phyloP scores from a whole-genome alignment of 2,888 invertebrate species.

The Oxycera nigricornis region DNA sequence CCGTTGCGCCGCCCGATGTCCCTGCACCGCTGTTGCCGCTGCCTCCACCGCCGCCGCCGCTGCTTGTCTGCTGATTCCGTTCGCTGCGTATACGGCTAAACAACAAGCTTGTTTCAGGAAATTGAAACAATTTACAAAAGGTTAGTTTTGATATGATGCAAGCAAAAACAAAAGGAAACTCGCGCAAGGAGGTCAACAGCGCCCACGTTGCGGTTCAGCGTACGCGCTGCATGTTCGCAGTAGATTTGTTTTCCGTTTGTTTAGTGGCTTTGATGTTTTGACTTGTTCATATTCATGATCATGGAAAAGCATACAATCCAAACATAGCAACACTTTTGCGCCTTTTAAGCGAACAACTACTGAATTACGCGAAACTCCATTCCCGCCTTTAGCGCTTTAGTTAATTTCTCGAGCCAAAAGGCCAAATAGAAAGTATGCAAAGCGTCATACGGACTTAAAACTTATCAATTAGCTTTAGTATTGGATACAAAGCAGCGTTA shows the following conservation, averaged over 20 bases:
- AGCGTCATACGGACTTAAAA: too few species aligned
- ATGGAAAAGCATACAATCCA: too few species aligned
- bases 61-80: constrained; percentile 55
- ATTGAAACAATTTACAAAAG: constrained; percentile 49
- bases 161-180: constrained; percentile 45
- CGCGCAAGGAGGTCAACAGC: not conserved
- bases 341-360: too few species aligned
- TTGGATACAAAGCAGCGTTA: too few species aligned
- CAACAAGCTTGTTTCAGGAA: constrained; percentile 65
- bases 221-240: not conserved
- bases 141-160: constrained; percentile 49
- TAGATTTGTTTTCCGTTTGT: constrained; percentile 25
- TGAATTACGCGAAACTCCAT: too few species aligned
- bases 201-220: constrained; percentile 14
- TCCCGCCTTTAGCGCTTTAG: too few species aligned
- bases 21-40: constrained; percentile 53
- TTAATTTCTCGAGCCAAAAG: too few species aligned
- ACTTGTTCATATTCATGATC: too few species aligned
- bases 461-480: too few species aligned
- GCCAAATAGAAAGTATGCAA: too few species aligned
- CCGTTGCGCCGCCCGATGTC: constrained; percentile 48
- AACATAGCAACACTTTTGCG: not conserved
- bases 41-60: constrained; percentile 52
- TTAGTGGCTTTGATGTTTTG: not conserved
- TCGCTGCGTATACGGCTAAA: constrained; percentile 65